Base-by-base conservation (phyloP, 2,888 invertebrate genomes). In the Argyresthia albistria region DNA sequence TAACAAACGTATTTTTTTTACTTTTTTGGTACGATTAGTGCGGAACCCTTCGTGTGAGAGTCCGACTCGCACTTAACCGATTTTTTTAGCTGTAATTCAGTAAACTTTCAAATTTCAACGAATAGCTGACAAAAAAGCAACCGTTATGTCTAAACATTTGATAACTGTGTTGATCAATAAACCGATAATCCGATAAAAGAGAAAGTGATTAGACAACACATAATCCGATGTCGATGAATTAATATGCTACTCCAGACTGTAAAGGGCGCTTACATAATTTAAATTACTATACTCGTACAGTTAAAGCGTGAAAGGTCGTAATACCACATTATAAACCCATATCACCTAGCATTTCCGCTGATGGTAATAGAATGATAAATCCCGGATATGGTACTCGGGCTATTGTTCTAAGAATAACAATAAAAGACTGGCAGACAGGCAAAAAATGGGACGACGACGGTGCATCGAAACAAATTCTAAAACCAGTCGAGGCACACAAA, bases 301-400 rank as follows among this genome's bases (percentile, higher is more conserved):
- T 42, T 52, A 51, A 35, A 39, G 25, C 39, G 52, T 50, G 35
- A 46, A 54, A 54, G 55, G 69, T 79, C 61, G 77, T 84, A 77
- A 81, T 76, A 72, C 67, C 74, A 75, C 69, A 86, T 86, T 86
- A 86, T 80, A 82, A 81, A 79, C 80, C 65, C 86, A 80, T 86
- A 84, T 78, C 77, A 70, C 72, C 25, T 67, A 68, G 65, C 77
- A 63, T 84, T 80, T 86, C 86, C 86, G 84, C 68, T 66, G 82
- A 84, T 86, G 86, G 82, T 76, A 82, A 71, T 77, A 76, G 86
- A 82, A 83, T 86, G 75, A 84, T 81, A 79, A 82, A 80, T 75
- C 77, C 80, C 79, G 82, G 82, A 84, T 81, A 81, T 78, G 80
- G 76, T 78, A 71, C 75, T 64, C 64, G 60, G 60, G 67, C 84